A percentile compares a stretch with the other conserved stretches of the same genome.
Conservation (phyloP, 2,888 invertebrate species). For the Gnatocerus cornutus region DNA sequence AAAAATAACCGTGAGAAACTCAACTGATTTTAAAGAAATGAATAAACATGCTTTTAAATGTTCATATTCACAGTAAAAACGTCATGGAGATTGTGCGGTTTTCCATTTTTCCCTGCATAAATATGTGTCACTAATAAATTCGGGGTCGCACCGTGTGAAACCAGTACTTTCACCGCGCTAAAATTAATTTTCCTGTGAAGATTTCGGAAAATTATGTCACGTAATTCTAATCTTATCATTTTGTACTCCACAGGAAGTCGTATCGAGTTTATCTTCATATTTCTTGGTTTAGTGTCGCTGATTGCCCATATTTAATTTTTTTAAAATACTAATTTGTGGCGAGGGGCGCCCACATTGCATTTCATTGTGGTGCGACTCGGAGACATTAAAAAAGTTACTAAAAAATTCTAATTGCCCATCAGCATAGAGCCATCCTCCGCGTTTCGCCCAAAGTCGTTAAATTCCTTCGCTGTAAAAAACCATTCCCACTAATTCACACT, state of each 20-base stretch:
- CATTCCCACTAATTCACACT: too few relatives aligned
- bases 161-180: too few relatives aligned
- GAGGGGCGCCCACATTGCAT: too few relatives aligned
- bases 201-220: constrained; percentile 31
- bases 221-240: constrained; percentile 31
- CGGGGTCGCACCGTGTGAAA: too few relatives aligned
- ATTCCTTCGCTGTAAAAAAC: too few relatives aligned
- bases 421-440: too few relatives aligned
- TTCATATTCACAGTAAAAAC: constrained; percentile 1
- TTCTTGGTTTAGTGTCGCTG: constrained; percentile 18
- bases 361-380: too few relatives aligned
- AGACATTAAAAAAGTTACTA: too few relatives aligned
- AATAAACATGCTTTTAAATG: constrained; percentile 9
- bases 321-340: neutral
- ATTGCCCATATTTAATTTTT: constrained; percentile 10
- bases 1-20: constrained; percentile 27
- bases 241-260: constrained; percentile 34
- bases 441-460: too few relatives aligned
- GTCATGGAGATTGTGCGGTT: constrained; percentile 8
- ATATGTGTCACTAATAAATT: too few relatives aligned
- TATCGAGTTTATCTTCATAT: constrained; percentile 28
- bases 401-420: too few relatives aligned
- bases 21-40: neutral
- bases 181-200: neutral
- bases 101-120: neutral